These are phyloP conservation scores for Gastracanthus pulcherrimus DNA, from an alignment of 2,888 invertebrate genomes.

Conservation along the genomic window DNA sequence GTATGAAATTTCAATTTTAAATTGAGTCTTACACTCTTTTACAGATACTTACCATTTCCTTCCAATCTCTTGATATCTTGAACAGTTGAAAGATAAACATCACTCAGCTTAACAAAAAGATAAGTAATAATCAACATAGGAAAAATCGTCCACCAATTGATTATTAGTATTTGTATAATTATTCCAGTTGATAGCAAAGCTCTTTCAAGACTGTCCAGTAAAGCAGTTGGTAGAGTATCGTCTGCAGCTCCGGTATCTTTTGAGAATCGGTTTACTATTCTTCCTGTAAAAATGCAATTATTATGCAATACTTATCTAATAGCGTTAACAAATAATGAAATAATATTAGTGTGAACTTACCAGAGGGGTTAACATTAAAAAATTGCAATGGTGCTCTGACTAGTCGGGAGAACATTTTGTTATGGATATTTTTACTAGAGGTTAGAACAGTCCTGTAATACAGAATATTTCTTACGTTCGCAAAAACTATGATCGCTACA, in stretches of 20 bases:
- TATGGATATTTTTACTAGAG: conserved; percentile 85
- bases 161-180: conserved; percentile 84
- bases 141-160: conserved; percentile 75
- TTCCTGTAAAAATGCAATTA: conserved; percentile 78
- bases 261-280: conserved; percentile 90
- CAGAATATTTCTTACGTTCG: conserved; percentile 75
- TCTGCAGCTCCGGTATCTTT: conserved; percentile 91
- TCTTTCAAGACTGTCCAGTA: conserved; percentile 83
- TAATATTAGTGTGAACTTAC: conserved; percentile 16
- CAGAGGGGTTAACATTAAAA: conserved; percentile 80
- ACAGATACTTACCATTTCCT: conserved; percentile 68
- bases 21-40: too few species aligned
- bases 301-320: neutral
- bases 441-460: conserved; percentile 85
- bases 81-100: neutral
- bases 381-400: conserved; percentile 88
- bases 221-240: conserved; percentile 83
- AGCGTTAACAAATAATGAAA: neutral
- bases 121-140: neutral
- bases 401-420: conserved; percentile 87
- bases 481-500: conserved; percentile 73
- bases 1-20: too few species aligned
- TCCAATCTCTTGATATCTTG: conserved; percentile 54
- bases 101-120: neutral
- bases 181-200: conserved; percentile 86